These are phyloP conservation scores for Probosciger aterrimus DNA, from an alignment of 2,113 vertebrate species.

Conservation along the genomic window DNA sequence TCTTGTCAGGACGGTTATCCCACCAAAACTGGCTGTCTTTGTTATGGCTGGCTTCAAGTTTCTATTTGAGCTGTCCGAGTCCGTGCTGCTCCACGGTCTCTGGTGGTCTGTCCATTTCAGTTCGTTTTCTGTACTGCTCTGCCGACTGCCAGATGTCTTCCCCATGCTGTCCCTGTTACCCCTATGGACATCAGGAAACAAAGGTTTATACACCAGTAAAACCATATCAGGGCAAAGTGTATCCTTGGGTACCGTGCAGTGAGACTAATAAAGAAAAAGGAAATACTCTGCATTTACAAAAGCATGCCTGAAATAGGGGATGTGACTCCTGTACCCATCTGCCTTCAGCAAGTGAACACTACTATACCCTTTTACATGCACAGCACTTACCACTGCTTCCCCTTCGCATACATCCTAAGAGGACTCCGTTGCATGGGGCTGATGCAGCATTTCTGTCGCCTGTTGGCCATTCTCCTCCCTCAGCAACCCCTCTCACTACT, in stretches of 20 bases:
- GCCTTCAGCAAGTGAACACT: background rate
- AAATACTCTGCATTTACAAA: background rate
- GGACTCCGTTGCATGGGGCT: background rate
- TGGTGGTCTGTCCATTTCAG: conserved; percentile 86
- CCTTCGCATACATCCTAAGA: background rate
- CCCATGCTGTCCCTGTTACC: conserved; percentile 86
- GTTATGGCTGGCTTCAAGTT: conserved; percentile 81
- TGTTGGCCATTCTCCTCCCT: background rate
- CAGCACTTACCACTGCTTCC: background rate
- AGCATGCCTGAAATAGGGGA: background rate
- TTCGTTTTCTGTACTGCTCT: conserved; percentile 91
- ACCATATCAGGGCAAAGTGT: background rate
- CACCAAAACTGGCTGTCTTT: conserved; percentile 83
- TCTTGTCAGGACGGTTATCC: conserved; percentile 80
- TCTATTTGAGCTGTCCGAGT: conserved; percentile 89
- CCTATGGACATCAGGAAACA: conserved; percentile 68
- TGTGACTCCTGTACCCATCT: background rate
- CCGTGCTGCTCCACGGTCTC: conserved; percentile 95
- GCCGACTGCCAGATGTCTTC: conserved; percentile 86
- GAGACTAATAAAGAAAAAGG: background rate
- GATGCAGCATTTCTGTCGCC: background rate
- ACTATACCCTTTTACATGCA: background rate
- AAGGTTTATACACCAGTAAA: background rate
- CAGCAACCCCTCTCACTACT: background rate
- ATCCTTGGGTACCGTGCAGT: background rate